A percentile compares a stretch with the other conserved stretches of the same genome.
Evolutionary conservation across 2,113 vertebrate genomes (phyloP).

Genomic region (Sorex araneus): DNA sequence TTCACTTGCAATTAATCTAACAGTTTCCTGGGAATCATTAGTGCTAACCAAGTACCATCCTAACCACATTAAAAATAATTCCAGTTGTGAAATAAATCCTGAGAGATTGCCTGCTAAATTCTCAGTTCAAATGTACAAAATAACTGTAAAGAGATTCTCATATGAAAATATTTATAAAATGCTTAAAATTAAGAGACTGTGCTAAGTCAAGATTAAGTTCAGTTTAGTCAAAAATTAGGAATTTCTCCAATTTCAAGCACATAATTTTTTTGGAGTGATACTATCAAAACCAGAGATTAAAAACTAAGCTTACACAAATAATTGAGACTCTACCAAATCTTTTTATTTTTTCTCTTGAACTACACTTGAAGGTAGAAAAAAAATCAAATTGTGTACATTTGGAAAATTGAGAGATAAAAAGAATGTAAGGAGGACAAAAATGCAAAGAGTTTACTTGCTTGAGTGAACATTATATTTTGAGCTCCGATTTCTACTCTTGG

Average conservation of each 20-base stretch:
- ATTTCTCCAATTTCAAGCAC: constrained; percentile 36
- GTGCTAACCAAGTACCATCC: background rate
- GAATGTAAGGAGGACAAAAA: constrained; percentile 20
- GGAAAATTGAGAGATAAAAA: background rate
- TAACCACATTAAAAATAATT: background rate
- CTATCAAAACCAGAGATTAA: constrained; percentile 70
- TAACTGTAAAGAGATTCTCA: constrained; percentile 30
- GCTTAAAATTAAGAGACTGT: constrained; percentile 44
- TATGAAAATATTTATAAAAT: constrained; percentile 33
- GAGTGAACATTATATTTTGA: constrained; percentile 74
- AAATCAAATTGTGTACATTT: constrained; percentile 33
- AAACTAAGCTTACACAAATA: constrained; percentile 72
- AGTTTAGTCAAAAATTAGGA: constrained; percentile 57
- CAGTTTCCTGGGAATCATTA: background rate
- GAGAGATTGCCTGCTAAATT: background rate
- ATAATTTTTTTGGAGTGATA: constrained; percentile 53
- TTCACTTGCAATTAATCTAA: background rate
- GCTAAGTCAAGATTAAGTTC: constrained; percentile 28
- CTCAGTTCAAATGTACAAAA: constrained; percentile 20
- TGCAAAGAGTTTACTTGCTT: constrained; percentile 49
- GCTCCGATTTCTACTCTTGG: constrained; percentile 49
- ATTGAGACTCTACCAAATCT: background rate
- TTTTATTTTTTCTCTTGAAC: constrained; percentile 50
- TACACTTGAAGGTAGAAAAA: background rate
- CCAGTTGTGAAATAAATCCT: constrained; percentile 11